These are phyloP conservation scores for Gyps fulvus DNA, from an alignment of 2,113 vertebrate genomes.

Conservation along the genomic window DNA sequence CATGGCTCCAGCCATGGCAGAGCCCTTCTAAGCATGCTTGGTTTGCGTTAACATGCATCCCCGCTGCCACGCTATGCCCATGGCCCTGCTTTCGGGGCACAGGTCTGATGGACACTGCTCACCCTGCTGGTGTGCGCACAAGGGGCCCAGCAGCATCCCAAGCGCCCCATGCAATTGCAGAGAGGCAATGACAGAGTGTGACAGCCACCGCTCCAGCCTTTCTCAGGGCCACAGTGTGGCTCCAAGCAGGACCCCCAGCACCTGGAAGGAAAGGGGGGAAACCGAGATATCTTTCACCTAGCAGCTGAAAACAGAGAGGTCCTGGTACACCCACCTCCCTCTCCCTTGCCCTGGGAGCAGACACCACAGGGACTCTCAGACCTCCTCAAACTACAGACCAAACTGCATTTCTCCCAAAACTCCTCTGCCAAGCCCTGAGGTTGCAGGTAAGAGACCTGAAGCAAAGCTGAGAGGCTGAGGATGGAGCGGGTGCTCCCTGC, in stretches of 20 bases:
- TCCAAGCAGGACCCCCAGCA: neutral
- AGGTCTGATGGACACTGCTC: neutral
- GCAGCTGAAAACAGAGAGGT: neutral
- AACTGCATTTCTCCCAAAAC: neutral
- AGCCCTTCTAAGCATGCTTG: neutral
- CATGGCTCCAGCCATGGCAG: neutral
- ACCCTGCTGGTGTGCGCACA: neutral
- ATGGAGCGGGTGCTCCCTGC: rapidly evolving
- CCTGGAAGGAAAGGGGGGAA: neutral
- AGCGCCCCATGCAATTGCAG: neutral
- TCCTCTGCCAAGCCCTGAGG: neutral
- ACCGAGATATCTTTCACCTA: rapidly evolving
- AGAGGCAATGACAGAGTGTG: neutral
- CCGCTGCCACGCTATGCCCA: rapidly evolving
- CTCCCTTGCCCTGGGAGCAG: neutral
- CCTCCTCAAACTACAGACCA: neutral
- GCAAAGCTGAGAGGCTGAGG: neutral
- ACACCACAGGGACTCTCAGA: neutral
- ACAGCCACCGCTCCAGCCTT: neutral
- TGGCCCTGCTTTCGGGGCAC: neutral
- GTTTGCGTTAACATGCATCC: neutral
- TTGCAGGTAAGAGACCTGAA: rapidly evolving
- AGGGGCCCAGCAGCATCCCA: rapidly evolving
- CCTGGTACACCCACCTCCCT: no score
- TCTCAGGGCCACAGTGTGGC: neutral